Evolutionary conservation across 2,113 vertebrate genomes (phyloP).

Genomic region (Burhinus oedicnemus): DNA sequence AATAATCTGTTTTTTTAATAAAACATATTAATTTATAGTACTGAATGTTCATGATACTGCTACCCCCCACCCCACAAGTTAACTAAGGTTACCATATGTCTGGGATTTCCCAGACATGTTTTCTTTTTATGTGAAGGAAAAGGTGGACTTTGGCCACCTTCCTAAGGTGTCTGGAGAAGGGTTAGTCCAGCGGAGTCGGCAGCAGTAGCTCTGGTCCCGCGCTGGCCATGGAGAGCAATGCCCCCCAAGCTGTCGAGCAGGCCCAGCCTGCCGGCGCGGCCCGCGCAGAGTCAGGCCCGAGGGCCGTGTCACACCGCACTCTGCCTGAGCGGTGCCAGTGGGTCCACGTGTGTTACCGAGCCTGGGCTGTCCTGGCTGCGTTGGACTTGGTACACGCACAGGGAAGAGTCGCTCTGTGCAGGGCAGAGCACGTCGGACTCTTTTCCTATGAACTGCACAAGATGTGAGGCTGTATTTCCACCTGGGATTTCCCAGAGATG

Average conservation of each 20-base stretch:
- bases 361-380: neutral
- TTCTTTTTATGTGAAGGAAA: neutral
- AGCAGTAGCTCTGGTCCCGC: neutral
- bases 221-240: too few relatives aligned
- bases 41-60: neutral
- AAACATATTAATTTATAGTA: neutral
- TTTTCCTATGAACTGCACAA: neutral
- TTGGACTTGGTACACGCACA: neutral
- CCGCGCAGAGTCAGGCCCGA: accelerated
- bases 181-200: neutral
- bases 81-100: neutral
- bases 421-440: accelerated
- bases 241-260: accelerated
- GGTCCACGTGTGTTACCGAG: accelerated
- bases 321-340: neutral
- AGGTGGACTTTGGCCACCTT: neutral
- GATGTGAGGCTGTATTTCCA: neutral
- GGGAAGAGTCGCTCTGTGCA: neutral
- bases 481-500: neutral
- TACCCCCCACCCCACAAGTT: accelerated
- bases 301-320: neutral
- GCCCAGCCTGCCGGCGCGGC: neutral
- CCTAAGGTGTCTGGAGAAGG: neutral
- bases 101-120: neutral
- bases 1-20: neutral